Evolutionary conservation across 2,888 invertebrate species (phyloP).

Genomic region (Trypoxylon attenuatum): DNA sequence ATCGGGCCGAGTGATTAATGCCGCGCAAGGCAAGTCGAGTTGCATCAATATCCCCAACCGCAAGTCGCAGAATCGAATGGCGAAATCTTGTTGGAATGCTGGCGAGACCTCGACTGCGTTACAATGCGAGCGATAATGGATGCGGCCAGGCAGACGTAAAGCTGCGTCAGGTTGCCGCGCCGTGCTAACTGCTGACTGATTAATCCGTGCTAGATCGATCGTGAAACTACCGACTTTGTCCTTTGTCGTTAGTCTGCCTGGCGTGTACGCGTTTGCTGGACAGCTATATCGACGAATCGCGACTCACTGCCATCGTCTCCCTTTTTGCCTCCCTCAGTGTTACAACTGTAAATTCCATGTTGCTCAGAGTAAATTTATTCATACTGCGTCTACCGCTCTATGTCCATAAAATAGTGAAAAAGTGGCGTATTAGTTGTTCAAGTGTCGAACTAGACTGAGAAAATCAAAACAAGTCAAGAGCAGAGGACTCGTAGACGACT

Average conservation of each 20-base stretch:
- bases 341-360: no score
- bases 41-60: background rate
- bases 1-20: background rate
- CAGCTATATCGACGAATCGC: no score
- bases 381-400: no score
- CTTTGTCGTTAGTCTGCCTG: background rate
- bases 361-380: no score
- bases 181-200: slow-evolving; percentile 41
- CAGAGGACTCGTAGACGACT: no score
- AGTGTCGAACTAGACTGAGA: no score
- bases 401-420: no score
- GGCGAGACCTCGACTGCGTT: slow-evolving; percentile 17
- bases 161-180: slow-evolving; percentile 18
- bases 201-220: slow-evolving; percentile 41
- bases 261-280: background rate
- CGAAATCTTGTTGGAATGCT: slow-evolving; percentile 14
- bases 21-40: background rate
- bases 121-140: slow-evolving; percentile 42
- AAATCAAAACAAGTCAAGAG: no score
- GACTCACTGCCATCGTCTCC: no score
- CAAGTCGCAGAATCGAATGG: background rate
- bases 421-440: no score
- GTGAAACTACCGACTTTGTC: slow-evolving; percentile 20
- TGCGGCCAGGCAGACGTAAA: slow-evolving; percentile 29
- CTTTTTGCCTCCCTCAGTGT: no score